Evolutionary conservation across 2,113 vertebrate species (phyloP), one percentile per base, ranked within the genome.

Genomic region (Dinomys branickii): DNA sequence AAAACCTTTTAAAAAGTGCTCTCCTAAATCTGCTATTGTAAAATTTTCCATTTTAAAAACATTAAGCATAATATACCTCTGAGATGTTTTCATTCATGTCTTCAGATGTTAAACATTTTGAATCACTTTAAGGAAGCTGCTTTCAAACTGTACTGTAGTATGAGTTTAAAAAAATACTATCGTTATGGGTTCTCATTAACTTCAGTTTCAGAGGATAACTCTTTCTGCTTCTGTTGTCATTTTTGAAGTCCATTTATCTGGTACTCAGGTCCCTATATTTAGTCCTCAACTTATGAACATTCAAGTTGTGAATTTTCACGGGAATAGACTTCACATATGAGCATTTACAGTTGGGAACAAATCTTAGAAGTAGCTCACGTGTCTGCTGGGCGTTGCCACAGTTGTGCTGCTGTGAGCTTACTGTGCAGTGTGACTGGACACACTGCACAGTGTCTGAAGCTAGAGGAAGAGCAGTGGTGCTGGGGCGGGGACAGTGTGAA

Each of bases 171-270:
- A 83, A 88, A 96, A 33, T 95, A n/a, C 33, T 95, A 2, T 81
- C 44, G 10, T 47, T 90, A 22, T 59, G 4, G 90, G 17, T 65
- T 85, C 50, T 94, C 47, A 28, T 61, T 96, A 91, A 80, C 38
- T 95, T 92, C 33, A 78, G 2, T 96, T 97, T 96, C 58, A 94
- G 83, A 86, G 59, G 80, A 26, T 85, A 90, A 75, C 22, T 95
- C 47, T 75, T 95, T 81, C 20, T 93, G 75, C 56, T n/a, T 17
- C n/a, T 88, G 22, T 80, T 6, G 1, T 96, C 41, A 58, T 54
- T 86, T 93, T 86, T 94, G 33, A 96, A 19, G 63, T 81, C 35
- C 2, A 2, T 86, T 95, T 96, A 4, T 85, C 94, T 96, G 85
- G 22, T 94, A 35, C 20, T 92, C 54, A 16, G 5, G 8, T 90